Conservation (phyloP, 2,888 invertebrate species). For the Acronicta alni region DNA sequence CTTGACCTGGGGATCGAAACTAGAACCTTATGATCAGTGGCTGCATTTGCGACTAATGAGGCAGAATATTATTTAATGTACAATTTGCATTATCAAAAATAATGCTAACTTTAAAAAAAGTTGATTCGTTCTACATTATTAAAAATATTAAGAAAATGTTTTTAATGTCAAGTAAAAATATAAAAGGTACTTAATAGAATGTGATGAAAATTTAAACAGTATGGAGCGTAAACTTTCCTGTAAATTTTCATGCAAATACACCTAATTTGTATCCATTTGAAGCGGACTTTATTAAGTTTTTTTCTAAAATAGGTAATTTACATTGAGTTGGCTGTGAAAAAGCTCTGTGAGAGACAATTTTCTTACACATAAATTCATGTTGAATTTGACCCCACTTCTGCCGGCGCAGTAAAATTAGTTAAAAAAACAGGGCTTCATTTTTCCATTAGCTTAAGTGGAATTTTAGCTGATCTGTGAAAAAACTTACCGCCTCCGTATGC, state of each 20-base stretch:
- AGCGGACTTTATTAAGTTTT: background rate
- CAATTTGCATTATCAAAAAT: no score
- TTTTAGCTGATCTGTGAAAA: background rate
- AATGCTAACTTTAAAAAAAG: no score
- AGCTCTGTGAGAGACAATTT: background rate
- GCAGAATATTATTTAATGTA: no score
- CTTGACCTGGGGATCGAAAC: no score
- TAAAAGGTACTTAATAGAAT: background rate
- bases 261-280: background rate
- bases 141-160: no score
- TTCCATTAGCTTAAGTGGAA: background rate
- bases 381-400: background rate
- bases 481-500: conserved; percentile 96
- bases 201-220: background rate
- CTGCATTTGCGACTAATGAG: no score
- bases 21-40: no score
- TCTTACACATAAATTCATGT: background rate
- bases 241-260: background rate
- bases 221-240: background rate
- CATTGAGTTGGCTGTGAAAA: background rate
- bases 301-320: background rate
- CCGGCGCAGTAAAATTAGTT: background rate
- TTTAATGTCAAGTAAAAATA: no score
- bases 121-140: no score
- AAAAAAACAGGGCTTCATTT: background rate